Conservation (phyloP, 1,140 invertebrate species). For the Mizuhopecten yessoensis region DNA sequence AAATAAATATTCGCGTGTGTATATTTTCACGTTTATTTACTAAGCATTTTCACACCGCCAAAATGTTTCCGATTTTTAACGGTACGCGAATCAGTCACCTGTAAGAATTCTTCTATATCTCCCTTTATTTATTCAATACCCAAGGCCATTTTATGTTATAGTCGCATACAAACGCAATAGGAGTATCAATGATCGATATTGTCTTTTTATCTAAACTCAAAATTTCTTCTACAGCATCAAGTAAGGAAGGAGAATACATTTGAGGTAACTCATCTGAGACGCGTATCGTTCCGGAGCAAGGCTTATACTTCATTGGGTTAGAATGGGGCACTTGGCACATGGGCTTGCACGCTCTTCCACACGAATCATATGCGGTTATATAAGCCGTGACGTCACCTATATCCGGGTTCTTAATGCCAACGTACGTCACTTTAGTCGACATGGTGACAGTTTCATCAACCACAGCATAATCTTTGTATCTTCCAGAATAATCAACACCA, state of each 20-base stretch:
- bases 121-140: conserved; percentile 1
- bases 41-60: too few relatives aligned
- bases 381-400: neutral
- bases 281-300: conserved; percentile 54
- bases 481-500: conserved; percentile 54
- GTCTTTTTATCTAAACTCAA: neutral
- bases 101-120: too few relatives aligned
- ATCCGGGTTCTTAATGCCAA: conserved; percentile 52
- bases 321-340: conserved; percentile 58
- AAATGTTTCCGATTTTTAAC: too few relatives aligned
- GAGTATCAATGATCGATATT: neutral
- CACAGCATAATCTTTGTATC: conserved; percentile 58
- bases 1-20: too few relatives aligned
- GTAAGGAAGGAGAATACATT: conserved; percentile 48
- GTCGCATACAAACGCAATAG: neutral
- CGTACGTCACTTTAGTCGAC: conserved; percentile 46
- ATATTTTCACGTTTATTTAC: too few relatives aligned
- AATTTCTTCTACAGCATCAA: neutral
- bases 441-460: conserved; percentile 59
- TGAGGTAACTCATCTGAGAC: conserved; percentile 45
- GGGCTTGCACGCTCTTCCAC: conserved; percentile 61
- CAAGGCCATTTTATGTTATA: conserved; percentile 8
- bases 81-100: too few relatives aligned
- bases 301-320: conserved; percentile 52
- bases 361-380: conserved; percentile 61